Conservation (phyloP, 2,113 vertebrate genomes). For the Puntigrus tetrazona region DNA sequence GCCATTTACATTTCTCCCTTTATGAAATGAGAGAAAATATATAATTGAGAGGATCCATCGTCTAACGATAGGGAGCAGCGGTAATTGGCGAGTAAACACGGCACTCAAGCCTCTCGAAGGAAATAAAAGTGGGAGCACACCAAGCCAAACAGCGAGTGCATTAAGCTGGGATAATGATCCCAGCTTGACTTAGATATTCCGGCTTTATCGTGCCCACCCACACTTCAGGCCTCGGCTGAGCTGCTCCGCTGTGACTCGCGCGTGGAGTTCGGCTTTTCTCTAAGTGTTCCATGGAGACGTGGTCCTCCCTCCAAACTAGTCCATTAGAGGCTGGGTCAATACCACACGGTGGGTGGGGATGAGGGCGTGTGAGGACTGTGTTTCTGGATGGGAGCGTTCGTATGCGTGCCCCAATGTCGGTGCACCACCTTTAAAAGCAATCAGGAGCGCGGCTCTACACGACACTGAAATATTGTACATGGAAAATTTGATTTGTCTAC, state of each 20-base stretch:
- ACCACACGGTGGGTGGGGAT: slow-evolving; percentile 5
- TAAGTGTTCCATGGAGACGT: slow-evolving; percentile 32
- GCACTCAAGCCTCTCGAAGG: slow-evolving; percentile 44
- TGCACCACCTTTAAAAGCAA: background rate
- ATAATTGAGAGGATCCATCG: slow-evolving; percentile 36
- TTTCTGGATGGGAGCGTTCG: slow-evolving; percentile 15
- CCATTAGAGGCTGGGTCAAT: slow-evolving; percentile 41
- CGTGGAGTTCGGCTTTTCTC: slow-evolving; percentile 17
- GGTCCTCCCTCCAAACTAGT: slow-evolving; percentile 39
- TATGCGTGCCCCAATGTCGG: background rate
- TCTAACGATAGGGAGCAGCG: slow-evolving; percentile 8
- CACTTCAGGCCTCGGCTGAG: background rate
- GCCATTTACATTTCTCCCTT: slow-evolving; percentile 26
- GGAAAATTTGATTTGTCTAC: background rate
- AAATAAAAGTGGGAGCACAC: slow-evolving; percentile 41
- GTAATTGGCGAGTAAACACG: slow-evolving; percentile 46
- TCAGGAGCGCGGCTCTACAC: background rate
- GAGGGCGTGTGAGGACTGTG: background rate
- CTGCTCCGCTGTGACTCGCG: background rate
- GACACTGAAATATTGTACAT: background rate
- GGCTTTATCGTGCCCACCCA: slow-evolving; percentile 40
- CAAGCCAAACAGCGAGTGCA: slow-evolving; percentile 33
- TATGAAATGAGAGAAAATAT: slow-evolving; percentile 40
- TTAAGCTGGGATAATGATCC: slow-evolving; percentile 48
- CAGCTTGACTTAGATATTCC: slow-evolving; percentile 52